A percentile compares a stretch with the other conserved stretches of the same genome.
Evolutionary conservation across 2,888 invertebrate genomes (phyloP).

Genomic region (Sinopyrophorus schimmeli): DNA sequence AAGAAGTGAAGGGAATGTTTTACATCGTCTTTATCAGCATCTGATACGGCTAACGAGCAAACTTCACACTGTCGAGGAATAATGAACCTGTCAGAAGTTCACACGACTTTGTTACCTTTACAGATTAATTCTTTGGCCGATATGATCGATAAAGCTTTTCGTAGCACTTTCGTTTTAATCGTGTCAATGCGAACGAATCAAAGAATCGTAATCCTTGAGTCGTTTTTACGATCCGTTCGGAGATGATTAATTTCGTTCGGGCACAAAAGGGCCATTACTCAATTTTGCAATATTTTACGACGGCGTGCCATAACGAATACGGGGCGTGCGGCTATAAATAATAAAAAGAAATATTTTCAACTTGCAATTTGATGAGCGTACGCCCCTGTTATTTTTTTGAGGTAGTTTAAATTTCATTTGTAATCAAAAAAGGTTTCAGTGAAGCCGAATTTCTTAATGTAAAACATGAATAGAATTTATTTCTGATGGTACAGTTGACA

Average conservation of each 20-base stretch:
- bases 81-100: constrained; percentile 34
- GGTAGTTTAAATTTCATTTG: too few relatives aligned
- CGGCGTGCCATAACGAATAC: too few relatives aligned
- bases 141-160: constrained; percentile 26
- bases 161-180: constrained; percentile 27
- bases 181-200: constrained; percentile 24
- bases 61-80: constrained; percentile 31
- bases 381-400: too few relatives aligned
- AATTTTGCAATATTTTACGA: too few relatives aligned
- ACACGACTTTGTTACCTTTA: constrained; percentile 32
- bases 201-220: constrained; percentile 11
- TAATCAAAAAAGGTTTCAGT: too few relatives aligned
- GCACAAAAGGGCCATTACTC: background rate
- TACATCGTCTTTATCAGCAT: constrained; percentile 29
- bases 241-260: constrained; percentile 10
- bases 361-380: too few relatives aligned
- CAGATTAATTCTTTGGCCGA: constrained; percentile 29
- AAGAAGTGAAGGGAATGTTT: constrained; percentile 16
- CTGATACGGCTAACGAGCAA: constrained; percentile 34
- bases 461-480: too few relatives aligned
- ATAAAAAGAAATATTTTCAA: too few relatives aligned
- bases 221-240: constrained; percentile 12
- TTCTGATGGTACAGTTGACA: too few relatives aligned
- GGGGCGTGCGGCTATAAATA: too few relatives aligned
- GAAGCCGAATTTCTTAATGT: too few relatives aligned